Evolutionary conservation across 2,797 vertebrate species (phyloP).

Genomic region (Scarus forsteni): DNA sequence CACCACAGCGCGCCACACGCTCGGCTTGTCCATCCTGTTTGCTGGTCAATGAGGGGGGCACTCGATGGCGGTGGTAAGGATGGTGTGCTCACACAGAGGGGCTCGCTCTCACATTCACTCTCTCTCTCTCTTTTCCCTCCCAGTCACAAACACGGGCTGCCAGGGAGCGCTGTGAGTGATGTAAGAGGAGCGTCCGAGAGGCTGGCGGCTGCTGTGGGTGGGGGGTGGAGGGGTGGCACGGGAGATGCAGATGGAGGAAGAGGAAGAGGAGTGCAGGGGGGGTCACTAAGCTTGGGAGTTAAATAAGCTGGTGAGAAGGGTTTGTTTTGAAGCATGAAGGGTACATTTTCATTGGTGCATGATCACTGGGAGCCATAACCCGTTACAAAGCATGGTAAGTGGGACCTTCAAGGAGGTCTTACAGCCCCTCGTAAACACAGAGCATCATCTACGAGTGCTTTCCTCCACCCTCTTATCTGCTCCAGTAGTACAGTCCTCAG

Average conservation of each 20-base stretch:
- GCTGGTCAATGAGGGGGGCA: constrained; percentile 62
- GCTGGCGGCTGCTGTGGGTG: constrained; percentile 54
- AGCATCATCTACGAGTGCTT: constrained; percentile 49
- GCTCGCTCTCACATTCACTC: constrained; percentile 79
- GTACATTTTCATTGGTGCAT: constrained; percentile 7
- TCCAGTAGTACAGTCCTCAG: constrained; percentile 89
- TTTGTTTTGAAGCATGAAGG: constrained; percentile 25
- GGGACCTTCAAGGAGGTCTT: constrained; percentile 36
- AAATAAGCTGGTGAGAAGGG: constrained; percentile 25
- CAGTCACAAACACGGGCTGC: constrained; percentile 78
- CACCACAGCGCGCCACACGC: constrained; percentile 82
- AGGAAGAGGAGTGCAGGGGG: not conserved
- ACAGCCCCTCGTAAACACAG: constrained; percentile 33
- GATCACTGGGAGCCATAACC: constrained; percentile 2
- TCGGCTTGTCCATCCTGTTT: constrained; percentile 83
- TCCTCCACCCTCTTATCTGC: constrained; percentile 82
- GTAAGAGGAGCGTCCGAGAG: constrained; percentile 85
- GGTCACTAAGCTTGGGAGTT: constrained; percentile 17
- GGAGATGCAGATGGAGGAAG: constrained; percentile 23
- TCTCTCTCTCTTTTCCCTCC: constrained; percentile 67
- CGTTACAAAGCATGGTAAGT: constrained; percentile 1
- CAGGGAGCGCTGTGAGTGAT: constrained; percentile 85
- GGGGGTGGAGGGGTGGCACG: constrained; percentile 9
- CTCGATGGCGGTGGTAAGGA: constrained; percentile 49
- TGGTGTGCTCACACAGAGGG: constrained; percentile 79